These are phyloP conservation scores for Nycticebus coucang DNA, from an alignment of 2,113 vertebrate genomes.

Conservation along the genomic window DNA sequence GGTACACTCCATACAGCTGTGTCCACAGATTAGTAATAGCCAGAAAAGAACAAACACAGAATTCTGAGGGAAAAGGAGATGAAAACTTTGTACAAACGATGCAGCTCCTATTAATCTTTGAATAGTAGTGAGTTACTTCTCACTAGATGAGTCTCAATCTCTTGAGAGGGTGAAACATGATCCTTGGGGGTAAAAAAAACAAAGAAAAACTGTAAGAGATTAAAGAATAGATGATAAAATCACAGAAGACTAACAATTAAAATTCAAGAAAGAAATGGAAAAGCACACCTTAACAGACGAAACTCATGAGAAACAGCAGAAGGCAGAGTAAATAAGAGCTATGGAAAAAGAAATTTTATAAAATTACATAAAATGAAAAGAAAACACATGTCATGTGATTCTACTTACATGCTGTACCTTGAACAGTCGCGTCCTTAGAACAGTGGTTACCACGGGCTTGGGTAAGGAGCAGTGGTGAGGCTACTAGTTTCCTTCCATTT, in stretches of 20 bases:
- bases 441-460: neutral
- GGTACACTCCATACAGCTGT: too few relatives aligned
- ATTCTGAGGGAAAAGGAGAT: neutral
- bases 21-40: neutral
- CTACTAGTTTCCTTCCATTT: neutral
- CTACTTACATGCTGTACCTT: neutral
- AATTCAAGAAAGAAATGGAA: neutral
- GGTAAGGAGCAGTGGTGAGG: neutral
- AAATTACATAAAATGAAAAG: neutral
- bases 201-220: neutral
- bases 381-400: neutral
- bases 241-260: neutral
- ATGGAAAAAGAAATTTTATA: neutral
- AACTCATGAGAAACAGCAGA: neutral
- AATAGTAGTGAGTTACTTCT: too few relatives aligned
- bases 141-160: neutral
- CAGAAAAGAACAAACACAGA: neutral
- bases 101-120: neutral
- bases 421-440: neutral
- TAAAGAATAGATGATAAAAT: neutral
- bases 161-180: neutral
- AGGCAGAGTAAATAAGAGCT: neutral
- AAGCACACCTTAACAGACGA: neutral
- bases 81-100: neutral
- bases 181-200: neutral